Percentiles rank a stretch among this genome's conserved stretches.
Evolutionary conservation across 2,113 vertebrate genomes (phyloP).

Genomic region (Spea bombifrons): DNA sequence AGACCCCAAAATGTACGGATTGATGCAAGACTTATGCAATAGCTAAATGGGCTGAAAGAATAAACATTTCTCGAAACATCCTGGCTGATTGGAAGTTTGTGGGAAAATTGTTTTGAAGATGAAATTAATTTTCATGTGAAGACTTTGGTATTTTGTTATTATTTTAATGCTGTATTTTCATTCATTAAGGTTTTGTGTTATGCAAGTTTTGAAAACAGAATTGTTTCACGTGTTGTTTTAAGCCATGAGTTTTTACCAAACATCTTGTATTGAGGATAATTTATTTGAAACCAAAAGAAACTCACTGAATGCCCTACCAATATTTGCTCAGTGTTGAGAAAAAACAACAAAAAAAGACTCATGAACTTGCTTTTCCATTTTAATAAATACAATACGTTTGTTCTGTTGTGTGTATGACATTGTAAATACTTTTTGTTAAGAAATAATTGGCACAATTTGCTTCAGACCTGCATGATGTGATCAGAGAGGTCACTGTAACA

Average conservation of each 20-base stretch:
- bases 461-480: not conserved
- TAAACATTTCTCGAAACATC: not conserved
- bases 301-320: conserved; percentile 12
- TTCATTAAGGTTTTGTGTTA: not conserved
- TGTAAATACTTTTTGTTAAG: not conserved
- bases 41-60: not conserved
- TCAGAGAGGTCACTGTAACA: conserved; percentile 7
- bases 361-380: not conserved
- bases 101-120: not conserved
- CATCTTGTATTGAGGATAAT: conserved; percentile 14
- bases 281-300: conserved; percentile 19
- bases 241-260: not conserved
- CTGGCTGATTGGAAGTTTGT: not conserved
- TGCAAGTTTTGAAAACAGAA: conserved; percentile 9
- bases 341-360: conserved; percentile 1
- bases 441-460: not conserved
- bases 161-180: conserved; percentile 4
- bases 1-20: too few relatives aligned
- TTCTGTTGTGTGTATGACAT: not conserved
- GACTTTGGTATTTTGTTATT: not conserved
- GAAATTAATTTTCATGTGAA: not conserved
- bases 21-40: too few relatives aligned
- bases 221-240: conserved; percentile 9
- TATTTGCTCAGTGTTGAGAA: conserved; percentile 2
- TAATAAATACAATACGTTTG: not conserved